Base-by-base conservation (phyloP, 2,888 invertebrate species). In the Drosophila bunnanda region DNA sequence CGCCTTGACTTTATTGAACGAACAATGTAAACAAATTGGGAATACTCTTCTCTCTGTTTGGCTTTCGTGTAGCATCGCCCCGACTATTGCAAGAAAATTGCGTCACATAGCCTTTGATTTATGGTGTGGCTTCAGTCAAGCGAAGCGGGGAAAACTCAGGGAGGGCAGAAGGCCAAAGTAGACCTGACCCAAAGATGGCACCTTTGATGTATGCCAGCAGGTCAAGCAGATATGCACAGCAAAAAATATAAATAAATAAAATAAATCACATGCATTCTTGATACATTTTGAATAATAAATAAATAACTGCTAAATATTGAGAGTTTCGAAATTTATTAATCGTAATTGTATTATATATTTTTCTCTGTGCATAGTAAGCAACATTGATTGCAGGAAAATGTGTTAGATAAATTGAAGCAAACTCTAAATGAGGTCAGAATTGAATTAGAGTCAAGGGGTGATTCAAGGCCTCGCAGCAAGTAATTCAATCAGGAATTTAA, bases 31-130 rank as follows among this genome's bases (percentile, higher is more conserved):
- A 69, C 56, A 77, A 65, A 77, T 58, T 56, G 39, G 54, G 57
- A 43, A 55, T 58, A 38, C 54, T 46, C 34, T 46, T 56, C 38
- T 57, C 28, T 34, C 53, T 56, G 50, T 43, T 75, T 44, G 50
- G 55, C 56, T 59, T 60, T 52, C 46, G 38, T 50, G 38, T 73
- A 71, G 71, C 71, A 71, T 71, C 71, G 48, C 55, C 46, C 34
- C 36, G 48, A 38, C 20, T 52, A 36, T 57, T 32, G 53, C 22
- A 67, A 50, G 75, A 50, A 71, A 71, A 62, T 85, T 80, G 73
- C 81, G 74, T 76, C 71, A 88, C 70, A 56, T 52, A 48, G 68
- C 28, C 71, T 73, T 71, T 86, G 84, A 88, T 83, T 88, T 81
- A 81, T 88, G 66, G 58, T 53, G 43, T 43, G 44, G n/a, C 48